Evolutionary conservation across 2,797 vertebrate genomes (phyloP).

Genomic region (Aythya fuligula): DNA sequence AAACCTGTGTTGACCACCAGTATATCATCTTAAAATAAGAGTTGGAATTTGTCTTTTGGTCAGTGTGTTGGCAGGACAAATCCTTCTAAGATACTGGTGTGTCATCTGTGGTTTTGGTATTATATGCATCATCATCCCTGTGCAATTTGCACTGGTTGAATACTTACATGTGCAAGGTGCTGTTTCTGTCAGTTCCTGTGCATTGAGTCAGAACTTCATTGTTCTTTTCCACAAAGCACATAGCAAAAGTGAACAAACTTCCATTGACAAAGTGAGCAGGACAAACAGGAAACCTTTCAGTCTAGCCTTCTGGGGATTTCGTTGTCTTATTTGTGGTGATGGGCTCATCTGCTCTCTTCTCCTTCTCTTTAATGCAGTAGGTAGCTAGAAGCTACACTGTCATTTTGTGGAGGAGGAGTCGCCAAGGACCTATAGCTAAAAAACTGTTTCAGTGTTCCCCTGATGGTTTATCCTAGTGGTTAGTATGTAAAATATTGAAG

Average conservation of each 20-base stretch:
- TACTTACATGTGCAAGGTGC: background rate
- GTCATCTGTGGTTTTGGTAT: background rate
- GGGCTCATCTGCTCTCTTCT: background rate
- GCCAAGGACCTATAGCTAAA: background rate
- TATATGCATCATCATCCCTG: background rate
- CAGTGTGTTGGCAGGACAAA: rapidly evolving
- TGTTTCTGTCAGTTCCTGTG: background rate
- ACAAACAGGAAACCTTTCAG: background rate
- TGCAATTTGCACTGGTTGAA: background rate
- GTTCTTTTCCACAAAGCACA: rapidly evolving
- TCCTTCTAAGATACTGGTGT: background rate
- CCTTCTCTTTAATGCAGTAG: background rate
- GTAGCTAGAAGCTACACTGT: background rate
- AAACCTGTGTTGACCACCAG: background rate
- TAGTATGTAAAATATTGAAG: background rate
- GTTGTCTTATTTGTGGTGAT: background rate
- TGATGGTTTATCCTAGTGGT: rapidly evolving
- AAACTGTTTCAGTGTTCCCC: background rate
- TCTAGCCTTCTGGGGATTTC: background rate
- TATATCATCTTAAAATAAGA: background rate
- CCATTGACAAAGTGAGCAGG: background rate
- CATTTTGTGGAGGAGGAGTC: background rate
- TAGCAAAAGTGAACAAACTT: background rate
- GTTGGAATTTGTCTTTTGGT: background rate
- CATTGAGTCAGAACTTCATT: background rate